Conservation (phyloP, 2,797 vertebrate species). For the Pantherophis vulpinus region DNA sequence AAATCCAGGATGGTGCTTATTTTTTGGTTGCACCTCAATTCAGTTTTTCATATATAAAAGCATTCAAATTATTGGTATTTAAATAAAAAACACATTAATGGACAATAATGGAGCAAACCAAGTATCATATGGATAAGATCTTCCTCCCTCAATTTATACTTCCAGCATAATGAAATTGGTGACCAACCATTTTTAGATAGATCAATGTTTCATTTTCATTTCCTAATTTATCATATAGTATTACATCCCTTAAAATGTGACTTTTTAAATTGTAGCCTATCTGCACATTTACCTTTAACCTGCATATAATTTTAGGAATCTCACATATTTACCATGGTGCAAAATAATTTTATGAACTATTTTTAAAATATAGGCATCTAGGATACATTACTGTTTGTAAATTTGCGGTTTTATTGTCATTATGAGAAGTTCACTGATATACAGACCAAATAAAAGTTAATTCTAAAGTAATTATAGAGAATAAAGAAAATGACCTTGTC, state of each 20-base stretch:
- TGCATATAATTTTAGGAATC: conserved; percentile 2
- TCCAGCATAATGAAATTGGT: neutral
- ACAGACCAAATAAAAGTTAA: conserved; percentile 38
- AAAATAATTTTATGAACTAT: conserved; percentile 17
- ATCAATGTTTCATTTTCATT: conserved; percentile 24
- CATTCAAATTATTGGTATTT: neutral
- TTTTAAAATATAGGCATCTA: conserved; percentile 28
- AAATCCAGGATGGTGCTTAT: neutral
- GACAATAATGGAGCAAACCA: neutral
- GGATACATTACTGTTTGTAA: conserved; percentile 27
- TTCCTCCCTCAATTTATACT: neutral
- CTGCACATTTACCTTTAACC: neutral
- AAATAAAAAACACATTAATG: neutral
- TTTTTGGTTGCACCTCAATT: neutral
- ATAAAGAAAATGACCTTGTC: neutral
- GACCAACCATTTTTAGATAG: neutral
- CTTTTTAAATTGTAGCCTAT: neutral
- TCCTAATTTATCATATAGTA: neutral
- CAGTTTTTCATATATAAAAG: neutral
- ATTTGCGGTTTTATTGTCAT: conserved; percentile 38
- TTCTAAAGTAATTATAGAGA: conserved; percentile 46
- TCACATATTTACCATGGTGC: conserved; percentile 17
- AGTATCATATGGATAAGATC: neutral
- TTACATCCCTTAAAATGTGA: conserved; percentile 7
- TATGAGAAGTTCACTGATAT: neutral